Evolutionary conservation across 2,113 vertebrate genomes (phyloP).

Genomic region (Delphinapterus leucas): DNA sequence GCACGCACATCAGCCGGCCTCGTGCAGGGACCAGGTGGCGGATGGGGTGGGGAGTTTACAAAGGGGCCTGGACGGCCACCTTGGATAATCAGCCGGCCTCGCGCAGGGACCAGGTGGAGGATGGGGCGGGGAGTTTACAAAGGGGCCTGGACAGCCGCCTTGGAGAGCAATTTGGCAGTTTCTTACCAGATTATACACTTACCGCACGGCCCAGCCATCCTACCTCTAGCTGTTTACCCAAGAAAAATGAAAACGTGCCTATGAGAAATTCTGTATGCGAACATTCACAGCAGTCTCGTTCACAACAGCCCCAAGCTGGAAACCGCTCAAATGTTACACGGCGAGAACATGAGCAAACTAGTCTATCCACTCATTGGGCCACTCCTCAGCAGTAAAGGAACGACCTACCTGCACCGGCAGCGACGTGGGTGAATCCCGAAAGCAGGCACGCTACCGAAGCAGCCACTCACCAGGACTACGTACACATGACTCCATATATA

Average conservation of each 20-base stretch:
- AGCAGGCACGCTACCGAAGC: rapidly evolving
- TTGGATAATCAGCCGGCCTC: rapidly evolving
- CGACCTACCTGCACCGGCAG: rapidly evolving
- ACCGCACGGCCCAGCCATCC: neutral
- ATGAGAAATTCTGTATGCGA: rapidly evolving
- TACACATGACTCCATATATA: rapidly evolving
- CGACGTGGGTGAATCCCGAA: rapidly evolving
- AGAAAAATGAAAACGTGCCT: neutral
- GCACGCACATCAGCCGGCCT: rapidly evolving
- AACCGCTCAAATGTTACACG: neutral
- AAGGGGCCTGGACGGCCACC: neutral
- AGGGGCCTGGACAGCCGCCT: neutral
- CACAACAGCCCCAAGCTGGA: neutral
- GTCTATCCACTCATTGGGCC: rapidly evolving
- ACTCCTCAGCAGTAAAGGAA: neutral
- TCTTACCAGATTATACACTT: neutral
- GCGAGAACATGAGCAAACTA: rapidly evolving
- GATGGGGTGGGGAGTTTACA: neutral
- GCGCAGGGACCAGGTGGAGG: rapidly evolving
- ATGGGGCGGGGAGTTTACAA: neutral
- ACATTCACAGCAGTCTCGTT: neutral
- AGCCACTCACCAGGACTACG: rapidly evolving
- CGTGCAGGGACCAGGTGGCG: rapidly evolving
- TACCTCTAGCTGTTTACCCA: neutral
- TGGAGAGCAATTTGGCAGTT: neutral